phyloP scores from a whole-genome alignment of 2,888 invertebrate genomes.

The Operophtera brumata region DNA sequence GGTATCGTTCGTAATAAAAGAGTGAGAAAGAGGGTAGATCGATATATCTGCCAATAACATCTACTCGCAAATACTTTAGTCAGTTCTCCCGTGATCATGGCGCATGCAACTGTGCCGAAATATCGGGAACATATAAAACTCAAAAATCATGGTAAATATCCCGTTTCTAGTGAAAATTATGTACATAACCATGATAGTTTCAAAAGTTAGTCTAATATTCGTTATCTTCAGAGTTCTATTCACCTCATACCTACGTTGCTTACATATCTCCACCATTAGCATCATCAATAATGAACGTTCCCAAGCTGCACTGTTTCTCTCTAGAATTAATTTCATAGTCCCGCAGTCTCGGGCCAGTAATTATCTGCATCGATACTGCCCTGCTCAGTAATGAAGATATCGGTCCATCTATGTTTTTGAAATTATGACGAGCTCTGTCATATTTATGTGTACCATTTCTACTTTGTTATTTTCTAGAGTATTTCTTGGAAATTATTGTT shows the following conservation, averaged over 20 bases:
- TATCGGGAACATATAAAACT: too few species aligned
- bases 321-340: slow-evolving; percentile 58
- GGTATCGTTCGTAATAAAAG: too few species aligned
- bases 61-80: too few species aligned
- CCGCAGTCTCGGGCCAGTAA: slow-evolving; percentile 53
- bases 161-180: too few species aligned
- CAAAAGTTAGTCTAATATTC: too few species aligned
- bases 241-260: slow-evolving; percentile 26
- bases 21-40: too few species aligned
- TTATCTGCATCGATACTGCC: slow-evolving; percentile 65
- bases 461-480: slow-evolving; percentile 14
- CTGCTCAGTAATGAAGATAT: slow-evolving; percentile 68
- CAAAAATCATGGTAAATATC: too few species aligned
- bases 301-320: slow-evolving; percentile 53
- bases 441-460: slow-evolving; percentile 24
- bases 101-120: too few species aligned
- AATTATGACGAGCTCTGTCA: slow-evolving; percentile 40
- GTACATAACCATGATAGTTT: too few species aligned
- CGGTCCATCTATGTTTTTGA: slow-evolving; percentile 60
- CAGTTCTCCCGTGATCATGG: too few species aligned
- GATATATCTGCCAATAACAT: too few species aligned
- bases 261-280: slow-evolving; percentile 37
- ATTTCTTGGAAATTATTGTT: slow-evolving; percentile 1
- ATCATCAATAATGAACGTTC: slow-evolving; percentile 53
- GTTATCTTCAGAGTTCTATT: background rate